These are phyloP conservation scores for Macrotus californicus DNA, from an alignment of 2,113 vertebrate species.

Conservation along the genomic window DNA sequence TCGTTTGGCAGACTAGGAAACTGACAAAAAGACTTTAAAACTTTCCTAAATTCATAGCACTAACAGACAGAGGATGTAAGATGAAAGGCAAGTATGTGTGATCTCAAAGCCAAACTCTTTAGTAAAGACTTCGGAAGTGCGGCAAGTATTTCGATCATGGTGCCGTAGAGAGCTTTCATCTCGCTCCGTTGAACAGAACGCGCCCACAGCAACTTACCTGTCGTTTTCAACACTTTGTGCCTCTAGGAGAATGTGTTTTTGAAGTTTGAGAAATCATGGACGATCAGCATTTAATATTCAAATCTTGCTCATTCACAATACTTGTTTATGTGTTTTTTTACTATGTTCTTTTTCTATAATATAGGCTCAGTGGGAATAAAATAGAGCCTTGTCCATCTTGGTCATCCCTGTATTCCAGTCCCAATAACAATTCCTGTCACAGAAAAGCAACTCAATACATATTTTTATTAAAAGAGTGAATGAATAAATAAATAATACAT, in stretches of 20 bases:
- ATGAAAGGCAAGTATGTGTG: background rate
- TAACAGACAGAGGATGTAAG: background rate
- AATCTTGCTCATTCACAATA: background rate
- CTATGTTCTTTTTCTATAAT: background rate
- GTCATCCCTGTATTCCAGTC: background rate
- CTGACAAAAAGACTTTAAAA: background rate
- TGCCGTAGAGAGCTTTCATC: background rate
- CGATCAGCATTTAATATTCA: background rate
- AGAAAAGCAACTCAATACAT: background rate
- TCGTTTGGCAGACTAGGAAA: background rate
- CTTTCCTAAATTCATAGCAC: background rate
- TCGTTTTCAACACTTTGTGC: background rate
- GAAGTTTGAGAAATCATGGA: constrained; percentile 1
- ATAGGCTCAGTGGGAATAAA: background rate
- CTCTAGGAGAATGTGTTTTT: background rate
- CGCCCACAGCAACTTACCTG: background rate
- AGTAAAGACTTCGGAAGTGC: background rate
- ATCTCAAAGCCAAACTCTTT: background rate
- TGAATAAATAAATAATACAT: background rate
- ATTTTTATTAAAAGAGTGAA: background rate
- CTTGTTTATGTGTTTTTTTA: background rate
- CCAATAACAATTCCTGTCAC: background rate
- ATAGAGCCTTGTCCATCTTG: background rate
- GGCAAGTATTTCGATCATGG: background rate
- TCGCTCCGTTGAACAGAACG: background rate